A percentile compares a stretch with the other conserved stretches of the same genome.
These are phyloP conservation scores for Tipula confusa DNA, from an alignment of 2,888 invertebrate species.

Conservation along the genomic window DNA sequence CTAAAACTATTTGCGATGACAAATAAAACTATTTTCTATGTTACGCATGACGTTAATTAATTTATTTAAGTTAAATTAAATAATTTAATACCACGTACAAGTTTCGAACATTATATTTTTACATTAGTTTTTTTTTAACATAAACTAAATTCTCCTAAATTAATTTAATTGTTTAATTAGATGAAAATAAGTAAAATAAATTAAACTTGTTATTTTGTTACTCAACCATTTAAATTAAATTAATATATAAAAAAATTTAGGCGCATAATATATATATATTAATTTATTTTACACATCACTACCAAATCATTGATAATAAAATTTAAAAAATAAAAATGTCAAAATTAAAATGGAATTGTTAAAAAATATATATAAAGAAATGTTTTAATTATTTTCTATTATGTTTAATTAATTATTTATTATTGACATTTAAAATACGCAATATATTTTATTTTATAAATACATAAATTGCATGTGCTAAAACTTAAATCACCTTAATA, in stretches of 20 bases:
- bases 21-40: background rate
- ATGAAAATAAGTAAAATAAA: background rate
- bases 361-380: background rate
- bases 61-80: background rate
- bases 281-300: background rate
- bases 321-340: background rate
- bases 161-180: background rate
- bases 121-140: background rate
- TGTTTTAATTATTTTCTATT: background rate
- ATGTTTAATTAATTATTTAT: background rate
- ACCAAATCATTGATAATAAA: background rate
- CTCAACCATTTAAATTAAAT: background rate
- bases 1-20: background rate
- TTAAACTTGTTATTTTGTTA: background rate
- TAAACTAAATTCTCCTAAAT: background rate
- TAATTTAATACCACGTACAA: background rate
- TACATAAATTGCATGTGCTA: constrained; percentile 8
- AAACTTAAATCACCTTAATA: background rate
- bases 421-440: background rate
- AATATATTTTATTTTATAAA: background rate
- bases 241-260: background rate
- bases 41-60: background rate
- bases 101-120: background rate
- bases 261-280: background rate
- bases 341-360: background rate